Evolutionary conservation across 2,113 vertebrate genomes (phyloP).

Genomic region (Aplodontia rufa): DNA sequence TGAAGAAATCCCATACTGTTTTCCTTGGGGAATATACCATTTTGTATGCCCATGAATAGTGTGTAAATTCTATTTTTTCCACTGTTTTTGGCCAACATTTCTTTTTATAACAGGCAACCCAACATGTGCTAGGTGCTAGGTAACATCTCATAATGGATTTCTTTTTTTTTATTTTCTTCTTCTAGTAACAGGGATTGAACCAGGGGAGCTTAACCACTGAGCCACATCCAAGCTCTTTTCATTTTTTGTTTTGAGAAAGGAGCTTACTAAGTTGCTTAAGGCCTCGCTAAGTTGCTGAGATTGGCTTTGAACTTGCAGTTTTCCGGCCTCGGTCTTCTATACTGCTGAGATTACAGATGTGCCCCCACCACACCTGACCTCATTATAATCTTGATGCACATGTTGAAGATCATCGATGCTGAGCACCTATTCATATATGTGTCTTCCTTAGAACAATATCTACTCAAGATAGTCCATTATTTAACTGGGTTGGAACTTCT

Average conservation of each 20-base stretch:
- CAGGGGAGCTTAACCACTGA: no score
- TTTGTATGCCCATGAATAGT: neutral
- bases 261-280: no score
- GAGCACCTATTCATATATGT: neutral
- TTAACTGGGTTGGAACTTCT: neutral
- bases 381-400: neutral
- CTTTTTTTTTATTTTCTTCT: no score
- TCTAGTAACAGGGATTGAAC: no score
- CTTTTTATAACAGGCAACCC: neutral
- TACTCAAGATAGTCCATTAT: neutral
- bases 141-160: no score
- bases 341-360: no score
- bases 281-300: no score
- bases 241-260: no score
- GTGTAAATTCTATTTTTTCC: neutral
- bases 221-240: no score
- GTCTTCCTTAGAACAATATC: neutral
- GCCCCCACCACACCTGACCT: no score
- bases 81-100: neutral
- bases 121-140: neutral
- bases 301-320: no score
- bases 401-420: neutral
- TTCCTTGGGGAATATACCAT: neutral
- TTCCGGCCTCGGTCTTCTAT: no score
- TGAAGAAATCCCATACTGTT: neutral